phyloP scores from a whole-genome alignment of 2,888 invertebrate species.

The Melitaea athalia region DNA sequence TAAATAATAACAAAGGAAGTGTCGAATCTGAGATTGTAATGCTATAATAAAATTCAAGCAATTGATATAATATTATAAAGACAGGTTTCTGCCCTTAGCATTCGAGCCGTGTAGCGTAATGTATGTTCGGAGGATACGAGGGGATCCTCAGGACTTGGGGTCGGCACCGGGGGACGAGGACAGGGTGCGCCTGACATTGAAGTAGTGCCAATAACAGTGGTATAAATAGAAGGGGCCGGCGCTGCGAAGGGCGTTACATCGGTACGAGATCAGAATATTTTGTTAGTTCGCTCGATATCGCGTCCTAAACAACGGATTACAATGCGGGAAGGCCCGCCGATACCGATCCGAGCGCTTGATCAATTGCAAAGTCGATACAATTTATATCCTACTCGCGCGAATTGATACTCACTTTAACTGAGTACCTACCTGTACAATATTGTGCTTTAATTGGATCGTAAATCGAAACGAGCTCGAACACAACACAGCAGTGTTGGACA shows the following conservation, averaged over 20 bases:
- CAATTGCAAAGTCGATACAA: conserved; percentile 66
- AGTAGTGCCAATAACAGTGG: conserved; percentile 83
- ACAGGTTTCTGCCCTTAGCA: conserved; percentile 59
- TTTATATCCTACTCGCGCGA: conserved; percentile 58
- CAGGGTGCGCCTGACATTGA: conserved; percentile 83
- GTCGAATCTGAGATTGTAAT: conserved; percentile 72
- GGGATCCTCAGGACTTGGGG: conserved; percentile 63
- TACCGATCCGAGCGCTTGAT: conserved; percentile 64
- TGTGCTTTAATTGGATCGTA: conserved; percentile 24
- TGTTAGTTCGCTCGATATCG: conserved; percentile 62
- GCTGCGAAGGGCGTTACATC: conserved; percentile 74
- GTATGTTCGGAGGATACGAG: conserved; percentile 67
- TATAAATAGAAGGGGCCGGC: conserved; percentile 80
- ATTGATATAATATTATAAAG: conserved; percentile 77
- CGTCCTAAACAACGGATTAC: conserved; percentile 79
- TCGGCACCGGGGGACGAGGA: conserved; percentile 63
- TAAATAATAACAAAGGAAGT: conserved; percentile 48
- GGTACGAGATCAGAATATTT: conserved; percentile 82
- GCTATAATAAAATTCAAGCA: conserved; percentile 71
- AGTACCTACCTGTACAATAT: conserved; percentile 30
- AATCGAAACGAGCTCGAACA: conserved; percentile 9
- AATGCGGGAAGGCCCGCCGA: conserved; percentile 72
- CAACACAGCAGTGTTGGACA: neutral
- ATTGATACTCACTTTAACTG: conserved; percentile 40
- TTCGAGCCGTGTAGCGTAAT: conserved; percentile 76